phyloP scores from a whole-genome alignment of 2,113 vertebrate species.

The Macroglossus sobrinus region DNA sequence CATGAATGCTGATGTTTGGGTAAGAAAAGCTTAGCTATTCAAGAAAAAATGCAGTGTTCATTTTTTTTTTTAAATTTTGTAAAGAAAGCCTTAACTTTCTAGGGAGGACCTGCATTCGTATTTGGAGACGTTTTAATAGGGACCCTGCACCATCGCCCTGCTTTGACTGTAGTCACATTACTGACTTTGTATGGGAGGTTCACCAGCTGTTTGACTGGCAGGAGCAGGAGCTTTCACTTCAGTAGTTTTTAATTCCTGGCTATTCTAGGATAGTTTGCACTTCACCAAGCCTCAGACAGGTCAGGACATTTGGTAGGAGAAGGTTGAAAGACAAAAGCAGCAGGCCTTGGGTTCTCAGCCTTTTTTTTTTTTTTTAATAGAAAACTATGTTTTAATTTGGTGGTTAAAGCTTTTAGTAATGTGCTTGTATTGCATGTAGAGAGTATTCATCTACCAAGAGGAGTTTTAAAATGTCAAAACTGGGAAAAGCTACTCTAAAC shows the following conservation, averaged over 20 bases:
- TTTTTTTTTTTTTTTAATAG: conserved; percentile 19
- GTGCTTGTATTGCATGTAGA: conserved; percentile 85
- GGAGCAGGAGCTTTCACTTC: conserved; percentile 89
- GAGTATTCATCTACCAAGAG: conserved; percentile 71
- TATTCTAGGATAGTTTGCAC: conserved; percentile 88
- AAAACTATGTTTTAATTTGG: conserved; percentile 50
- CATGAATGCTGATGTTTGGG: neutral
- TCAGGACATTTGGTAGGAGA: conserved; percentile 82
- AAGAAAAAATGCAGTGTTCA: neutral
- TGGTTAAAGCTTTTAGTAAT: conserved; percentile 79
- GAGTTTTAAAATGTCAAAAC: conserved; percentile 89
- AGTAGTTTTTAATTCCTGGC: conserved; percentile 93
- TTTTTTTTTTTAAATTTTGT: neutral
- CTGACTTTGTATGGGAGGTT: conserved; percentile 81
- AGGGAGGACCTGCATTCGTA: neutral
- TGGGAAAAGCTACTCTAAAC: conserved; percentile 83
- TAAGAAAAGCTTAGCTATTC: neutral
- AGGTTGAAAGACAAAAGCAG: conserved; percentile 84
- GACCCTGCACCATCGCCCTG: conserved; percentile 21
- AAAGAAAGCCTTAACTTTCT: neutral
- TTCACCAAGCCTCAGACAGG: conserved; percentile 83
- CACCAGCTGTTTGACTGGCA: conserved; percentile 92
- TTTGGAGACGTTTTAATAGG: neutral
- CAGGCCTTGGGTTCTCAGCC: conserved; percentile 73
- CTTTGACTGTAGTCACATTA: conserved; percentile 58